These are phyloP conservation scores for Drosophila kanekoi DNA, from an alignment of 2,888 invertebrate species.

Conservation along the genomic window DNA sequence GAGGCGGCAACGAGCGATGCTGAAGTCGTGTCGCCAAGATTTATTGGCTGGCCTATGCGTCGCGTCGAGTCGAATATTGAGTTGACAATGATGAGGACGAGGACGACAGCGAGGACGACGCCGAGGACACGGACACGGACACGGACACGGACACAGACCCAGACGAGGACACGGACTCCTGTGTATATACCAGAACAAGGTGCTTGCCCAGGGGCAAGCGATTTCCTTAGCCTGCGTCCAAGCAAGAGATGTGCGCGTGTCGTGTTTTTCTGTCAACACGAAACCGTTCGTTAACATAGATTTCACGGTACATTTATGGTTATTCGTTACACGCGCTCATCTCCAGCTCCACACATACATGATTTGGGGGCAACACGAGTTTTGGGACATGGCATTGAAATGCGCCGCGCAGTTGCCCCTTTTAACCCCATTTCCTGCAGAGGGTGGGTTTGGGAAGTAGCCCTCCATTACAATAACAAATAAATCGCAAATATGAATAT, in stretches of 20 bases:
- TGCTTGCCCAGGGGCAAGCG: conserved; percentile 28
- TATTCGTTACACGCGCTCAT: not conserved
- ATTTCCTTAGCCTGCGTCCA: conserved; percentile 6
- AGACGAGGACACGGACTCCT: conserved; percentile 17
- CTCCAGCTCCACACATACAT: conserved; percentile 28
- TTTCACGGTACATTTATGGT: not conserved
- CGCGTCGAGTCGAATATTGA: conserved; percentile 36
- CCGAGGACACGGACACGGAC: conserved; percentile 26
- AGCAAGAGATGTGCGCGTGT: not conserved
- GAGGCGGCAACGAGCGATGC: conserved; percentile 21
- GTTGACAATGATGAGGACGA: conserved; percentile 18
- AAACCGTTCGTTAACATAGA: not conserved
- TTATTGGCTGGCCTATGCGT: conserved; percentile 66
- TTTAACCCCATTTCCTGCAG: conserved; percentile 3
- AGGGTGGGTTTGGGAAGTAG: not conserved
- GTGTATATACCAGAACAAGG: conserved; percentile 30
- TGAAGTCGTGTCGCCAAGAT: conserved; percentile 69
- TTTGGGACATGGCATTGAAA: conserved; percentile 37
- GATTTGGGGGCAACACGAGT: conserved; percentile 23
- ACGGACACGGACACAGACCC: conserved; percentile 22
- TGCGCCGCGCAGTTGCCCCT: conserved; percentile 7
- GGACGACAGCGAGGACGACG: conserved; percentile 15
- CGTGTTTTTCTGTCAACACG: not conserved
- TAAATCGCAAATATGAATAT: conserved; percentile 68
- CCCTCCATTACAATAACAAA: conserved; percentile 68